Conservation (phyloP, 2,113 vertebrate genomes). For the Pseudopodoces humilis region DNA sequence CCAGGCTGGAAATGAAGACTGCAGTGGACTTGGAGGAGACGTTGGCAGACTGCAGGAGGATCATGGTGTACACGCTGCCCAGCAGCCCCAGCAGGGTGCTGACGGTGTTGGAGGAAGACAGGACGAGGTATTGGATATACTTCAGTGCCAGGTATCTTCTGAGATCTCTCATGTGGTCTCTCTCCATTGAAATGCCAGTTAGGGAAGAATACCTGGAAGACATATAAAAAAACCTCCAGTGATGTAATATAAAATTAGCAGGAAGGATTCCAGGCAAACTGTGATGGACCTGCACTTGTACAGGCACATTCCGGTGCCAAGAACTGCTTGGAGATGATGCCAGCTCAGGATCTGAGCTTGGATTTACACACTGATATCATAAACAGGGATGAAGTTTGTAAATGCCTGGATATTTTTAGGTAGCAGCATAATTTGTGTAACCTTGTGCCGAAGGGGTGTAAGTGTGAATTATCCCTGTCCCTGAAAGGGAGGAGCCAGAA, state of each 20-base stretch:
- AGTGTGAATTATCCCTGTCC: neutral
- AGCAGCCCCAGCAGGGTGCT: conserved; percentile 70
- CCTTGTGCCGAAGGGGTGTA: rapidly evolving
- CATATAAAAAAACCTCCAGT: neutral
- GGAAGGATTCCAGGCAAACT: neutral
- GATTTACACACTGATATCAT: neutral
- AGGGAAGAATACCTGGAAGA: conserved; percentile 24
- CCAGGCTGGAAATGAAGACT: conserved; percentile 77
- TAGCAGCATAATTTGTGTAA: neutral
- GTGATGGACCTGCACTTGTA: neutral
- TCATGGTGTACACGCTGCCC: conserved; percentile 62
- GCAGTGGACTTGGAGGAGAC: conserved; percentile 78
- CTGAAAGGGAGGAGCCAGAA: neutral
- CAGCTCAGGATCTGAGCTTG: neutral
- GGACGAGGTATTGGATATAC: conserved; percentile 76
- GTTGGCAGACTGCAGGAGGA: conserved; percentile 70
- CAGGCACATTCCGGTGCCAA: neutral
- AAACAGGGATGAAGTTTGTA: neutral
- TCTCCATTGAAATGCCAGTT: neutral
- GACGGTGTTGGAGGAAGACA: conserved; percentile 59
- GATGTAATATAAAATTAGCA: neutral
- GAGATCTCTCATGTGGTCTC: conserved; percentile 73
- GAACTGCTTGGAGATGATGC: neutral
- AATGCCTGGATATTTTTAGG: neutral
- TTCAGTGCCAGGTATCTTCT: conserved; percentile 77